A percentile compares a stretch with the other conserved stretches of the same genome.
phyloP scores from a whole-genome alignment of 2,888 invertebrate species.

The Psylliodes chrysocephalus region DNA sequence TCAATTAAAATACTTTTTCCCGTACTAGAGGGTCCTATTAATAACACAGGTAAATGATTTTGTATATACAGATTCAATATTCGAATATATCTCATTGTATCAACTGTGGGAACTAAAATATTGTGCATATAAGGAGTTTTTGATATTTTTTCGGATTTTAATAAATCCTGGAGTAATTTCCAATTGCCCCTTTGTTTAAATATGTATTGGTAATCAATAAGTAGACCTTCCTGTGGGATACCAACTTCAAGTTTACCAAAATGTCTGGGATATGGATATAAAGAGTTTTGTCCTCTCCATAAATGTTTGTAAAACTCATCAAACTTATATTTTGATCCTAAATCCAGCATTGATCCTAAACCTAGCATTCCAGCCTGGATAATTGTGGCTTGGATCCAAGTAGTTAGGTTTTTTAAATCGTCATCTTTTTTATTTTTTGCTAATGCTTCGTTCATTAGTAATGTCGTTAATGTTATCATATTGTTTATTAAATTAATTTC shows the following conservation, averaged over 20 bases:
- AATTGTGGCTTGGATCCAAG: conserved; percentile 67
- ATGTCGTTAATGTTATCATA: conserved; percentile 58
- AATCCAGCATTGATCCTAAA: conserved; percentile 73
- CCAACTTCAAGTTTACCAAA: conserved; percentile 68
- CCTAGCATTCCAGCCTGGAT: conserved; percentile 78
- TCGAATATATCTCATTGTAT: conserved; percentile 67
- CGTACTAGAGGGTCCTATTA: conserved; percentile 71
- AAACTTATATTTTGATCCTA: conserved; percentile 60
- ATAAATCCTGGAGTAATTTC: conserved; percentile 69
- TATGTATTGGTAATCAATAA: conserved; percentile 70
- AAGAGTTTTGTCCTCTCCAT: conserved; percentile 60
- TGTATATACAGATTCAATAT: conserved; percentile 68
- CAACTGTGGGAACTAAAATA: conserved; percentile 69
- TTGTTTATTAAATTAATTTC: conserved; percentile 60
- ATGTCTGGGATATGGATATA: conserved; percentile 64
- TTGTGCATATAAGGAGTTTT: conserved; percentile 62
- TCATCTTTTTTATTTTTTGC: conserved; percentile 53
- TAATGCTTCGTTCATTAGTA: conserved; percentile 58
- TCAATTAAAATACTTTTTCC: conserved; percentile 72
- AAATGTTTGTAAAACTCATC: conserved; percentile 61
- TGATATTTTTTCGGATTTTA: conserved; percentile 63
- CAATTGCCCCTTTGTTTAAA: conserved; percentile 70
- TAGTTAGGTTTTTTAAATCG: conserved; percentile 63
- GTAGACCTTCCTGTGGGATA: conserved; percentile 68
- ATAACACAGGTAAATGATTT: conserved; percentile 72